phyloP scores from a whole-genome alignment of 2,888 invertebrate species.

The Drosophila quasianomalipes region DNA sequence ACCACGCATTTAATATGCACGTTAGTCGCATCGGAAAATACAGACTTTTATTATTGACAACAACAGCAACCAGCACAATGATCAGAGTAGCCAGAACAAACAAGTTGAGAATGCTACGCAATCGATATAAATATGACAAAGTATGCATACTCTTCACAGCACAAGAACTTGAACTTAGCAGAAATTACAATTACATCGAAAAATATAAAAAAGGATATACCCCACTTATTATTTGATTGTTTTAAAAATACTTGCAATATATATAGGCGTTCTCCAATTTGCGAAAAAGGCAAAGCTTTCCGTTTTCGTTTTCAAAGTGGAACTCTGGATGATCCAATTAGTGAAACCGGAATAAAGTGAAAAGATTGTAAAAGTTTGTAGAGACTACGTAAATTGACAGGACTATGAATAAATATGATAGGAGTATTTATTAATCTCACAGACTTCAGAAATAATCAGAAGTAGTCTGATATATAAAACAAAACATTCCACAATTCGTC shows the following conservation, averaged over 20 bases:
- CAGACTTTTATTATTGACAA: conserved; percentile 75
- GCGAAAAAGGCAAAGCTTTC: no score
- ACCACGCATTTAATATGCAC: conserved; percentile 70
- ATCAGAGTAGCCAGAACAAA: conserved; percentile 32
- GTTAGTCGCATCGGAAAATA: conserved; percentile 39
- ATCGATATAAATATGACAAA: background rate
- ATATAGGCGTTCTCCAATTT: no score
- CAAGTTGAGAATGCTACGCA: conserved; percentile 15
- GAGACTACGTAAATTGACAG: background rate
- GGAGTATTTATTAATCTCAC: background rate
- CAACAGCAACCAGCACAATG: conserved; percentile 35
- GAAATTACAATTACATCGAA: background rate
- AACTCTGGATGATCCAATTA: background rate
- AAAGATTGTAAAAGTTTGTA: no score
- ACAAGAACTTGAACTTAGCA: background rate
- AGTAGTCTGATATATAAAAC: background rate
- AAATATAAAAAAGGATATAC: no score
- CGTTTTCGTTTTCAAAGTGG: no score
- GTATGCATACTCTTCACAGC: conserved; percentile 19
- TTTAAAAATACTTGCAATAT: background rate
- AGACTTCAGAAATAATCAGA: background rate
- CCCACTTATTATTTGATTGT: background rate
- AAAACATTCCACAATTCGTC: conserved; percentile 4
- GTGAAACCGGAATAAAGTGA: background rate
- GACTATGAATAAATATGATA: background rate